Conservation (phyloP, 2,113 vertebrate genomes). For the Thalassoma bifasciatum region DNA sequence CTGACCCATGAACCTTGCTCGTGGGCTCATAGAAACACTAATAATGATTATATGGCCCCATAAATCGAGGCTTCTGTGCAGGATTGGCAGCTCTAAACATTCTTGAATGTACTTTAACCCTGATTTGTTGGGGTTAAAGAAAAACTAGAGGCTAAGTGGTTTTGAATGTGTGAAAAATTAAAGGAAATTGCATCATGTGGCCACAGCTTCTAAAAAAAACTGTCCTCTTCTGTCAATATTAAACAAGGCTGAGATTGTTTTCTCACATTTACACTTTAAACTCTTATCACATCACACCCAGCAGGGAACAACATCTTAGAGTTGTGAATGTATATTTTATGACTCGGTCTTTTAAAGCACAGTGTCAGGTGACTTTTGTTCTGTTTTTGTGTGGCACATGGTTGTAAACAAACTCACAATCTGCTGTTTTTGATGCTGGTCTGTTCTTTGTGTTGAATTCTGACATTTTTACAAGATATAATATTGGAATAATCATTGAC, state of each 20-base stretch:
- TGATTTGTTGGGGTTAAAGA: constrained; percentile 20
- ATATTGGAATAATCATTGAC: not conserved
- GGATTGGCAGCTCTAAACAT: not conserved
- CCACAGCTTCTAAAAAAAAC: not conserved
- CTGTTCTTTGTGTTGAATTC: no score
- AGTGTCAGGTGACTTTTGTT: no score
- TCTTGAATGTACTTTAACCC: not conserved
- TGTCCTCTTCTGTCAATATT: not conserved
- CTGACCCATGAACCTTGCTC: constrained; percentile 17
- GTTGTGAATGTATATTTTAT: no score
- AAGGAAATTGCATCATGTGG: not conserved
- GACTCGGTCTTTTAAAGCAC: no score
- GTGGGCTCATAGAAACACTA: not conserved
- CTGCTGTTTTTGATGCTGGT: no score
- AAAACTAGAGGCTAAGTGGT: constrained; percentile 21
- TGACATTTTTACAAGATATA: no score
- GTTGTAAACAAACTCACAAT: no score
- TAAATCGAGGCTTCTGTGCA: constrained; percentile 5
- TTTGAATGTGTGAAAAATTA: not conserved
- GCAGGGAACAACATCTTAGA: no score
- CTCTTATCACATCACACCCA: no score
- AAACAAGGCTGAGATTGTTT: not conserved
- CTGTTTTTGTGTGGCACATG: no score
- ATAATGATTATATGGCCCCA: not conserved
- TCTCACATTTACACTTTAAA: no score